Evolutionary conservation across 2,113 vertebrate species (phyloP).

Genomic region (Tauraco erythrolophus): DNA sequence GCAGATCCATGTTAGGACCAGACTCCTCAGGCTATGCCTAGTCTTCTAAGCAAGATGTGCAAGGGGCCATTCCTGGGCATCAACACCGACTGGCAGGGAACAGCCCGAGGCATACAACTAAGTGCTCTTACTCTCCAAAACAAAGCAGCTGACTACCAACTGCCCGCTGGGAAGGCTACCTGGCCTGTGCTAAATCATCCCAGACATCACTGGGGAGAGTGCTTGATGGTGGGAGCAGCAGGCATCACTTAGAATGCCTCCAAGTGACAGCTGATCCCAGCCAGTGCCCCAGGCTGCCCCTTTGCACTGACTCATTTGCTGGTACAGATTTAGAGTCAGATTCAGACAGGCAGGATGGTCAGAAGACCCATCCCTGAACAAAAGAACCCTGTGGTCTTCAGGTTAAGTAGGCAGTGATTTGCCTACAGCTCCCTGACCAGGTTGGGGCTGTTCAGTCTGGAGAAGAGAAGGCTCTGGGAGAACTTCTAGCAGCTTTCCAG

Average conservation of each 20-base stretch:
- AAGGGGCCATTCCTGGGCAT: fast-evolving
- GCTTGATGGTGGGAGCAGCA: fast-evolving
- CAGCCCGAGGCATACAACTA: neutral
- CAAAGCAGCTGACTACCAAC: neutral
- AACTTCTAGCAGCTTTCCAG: no score
- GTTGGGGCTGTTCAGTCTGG: no score
- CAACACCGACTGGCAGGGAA: neutral
- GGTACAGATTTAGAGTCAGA: neutral
- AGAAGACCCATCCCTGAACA: neutral
- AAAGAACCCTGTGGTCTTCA: neutral
- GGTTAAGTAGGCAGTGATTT: neutral
- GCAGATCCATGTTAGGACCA: neutral
- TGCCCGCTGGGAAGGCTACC: neutral
- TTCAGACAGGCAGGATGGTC: neutral
- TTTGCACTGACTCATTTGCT: neutral
- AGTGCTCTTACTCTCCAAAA: neutral
- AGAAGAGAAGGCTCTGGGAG: no score
- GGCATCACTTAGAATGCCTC: neutral
- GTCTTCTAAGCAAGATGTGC: neutral
- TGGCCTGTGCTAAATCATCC: fast-evolving
- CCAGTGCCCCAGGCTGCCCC: neutral
- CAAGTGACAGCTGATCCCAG: neutral
- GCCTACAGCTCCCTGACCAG: neutral
- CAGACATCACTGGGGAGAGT: neutral
- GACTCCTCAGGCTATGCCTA: neutral